A percentile compares a stretch with the other conserved stretches of the same genome.
phyloP scores from a whole-genome alignment of 2,797 vertebrate genomes.

The Sylvia borin region DNA sequence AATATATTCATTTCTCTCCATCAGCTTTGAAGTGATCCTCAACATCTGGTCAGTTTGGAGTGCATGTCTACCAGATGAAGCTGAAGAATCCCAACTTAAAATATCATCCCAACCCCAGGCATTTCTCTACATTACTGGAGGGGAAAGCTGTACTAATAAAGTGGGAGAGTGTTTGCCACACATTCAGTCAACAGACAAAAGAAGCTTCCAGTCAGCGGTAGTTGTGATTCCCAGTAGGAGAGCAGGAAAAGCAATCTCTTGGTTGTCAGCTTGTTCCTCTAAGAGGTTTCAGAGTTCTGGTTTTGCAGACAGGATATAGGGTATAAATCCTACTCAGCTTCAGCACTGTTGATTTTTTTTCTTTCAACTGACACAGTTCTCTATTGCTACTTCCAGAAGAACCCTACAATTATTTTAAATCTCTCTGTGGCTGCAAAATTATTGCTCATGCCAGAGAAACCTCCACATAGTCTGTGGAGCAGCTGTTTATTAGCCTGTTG shows the following conservation, averaged over 20 bases:
- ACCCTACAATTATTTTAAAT: background rate
- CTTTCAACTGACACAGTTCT: background rate
- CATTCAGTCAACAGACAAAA: background rate
- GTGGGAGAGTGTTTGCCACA: background rate
- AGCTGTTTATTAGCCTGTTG: background rate
- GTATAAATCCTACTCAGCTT: background rate
- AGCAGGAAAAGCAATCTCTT: background rate
- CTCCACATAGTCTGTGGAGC: background rate
- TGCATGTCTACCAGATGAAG: background rate
- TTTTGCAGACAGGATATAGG: background rate
- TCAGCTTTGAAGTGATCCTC: background rate
- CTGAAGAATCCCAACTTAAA: background rate
- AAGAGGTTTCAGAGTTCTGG: background rate
- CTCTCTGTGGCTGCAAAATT: background rate
- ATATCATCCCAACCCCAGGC: background rate
- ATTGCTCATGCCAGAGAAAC: fast-evolving
- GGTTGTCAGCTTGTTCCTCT: background rate
- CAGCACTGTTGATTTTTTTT: background rate
- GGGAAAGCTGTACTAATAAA: background rate
- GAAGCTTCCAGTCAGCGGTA: background rate
- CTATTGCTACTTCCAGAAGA: background rate
- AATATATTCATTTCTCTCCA: background rate
- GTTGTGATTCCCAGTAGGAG: background rate
- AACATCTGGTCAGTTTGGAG: background rate
- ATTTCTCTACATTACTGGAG: background rate